These are phyloP conservation scores for Phasianus colchicus DNA, from an alignment of 2,113 vertebrate species.

Conservation along the genomic window DNA sequence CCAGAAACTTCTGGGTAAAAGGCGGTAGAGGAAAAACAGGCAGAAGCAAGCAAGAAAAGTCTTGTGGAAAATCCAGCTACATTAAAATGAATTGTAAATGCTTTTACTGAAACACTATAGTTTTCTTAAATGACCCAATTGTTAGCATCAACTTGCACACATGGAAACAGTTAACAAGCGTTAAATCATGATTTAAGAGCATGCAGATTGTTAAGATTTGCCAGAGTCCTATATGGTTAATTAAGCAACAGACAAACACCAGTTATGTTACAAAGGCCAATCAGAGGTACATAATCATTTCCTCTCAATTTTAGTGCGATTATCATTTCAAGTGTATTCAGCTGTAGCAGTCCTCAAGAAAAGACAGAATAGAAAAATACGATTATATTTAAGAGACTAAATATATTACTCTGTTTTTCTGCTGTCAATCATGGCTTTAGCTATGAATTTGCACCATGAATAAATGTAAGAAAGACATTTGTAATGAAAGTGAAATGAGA, in stretches of 20 bases:
- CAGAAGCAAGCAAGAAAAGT: conserved; percentile 54
- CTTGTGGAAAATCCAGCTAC: conserved; percentile 55
- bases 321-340: conserved; percentile 73
- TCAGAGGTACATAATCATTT: conserved; percentile 68
- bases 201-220: conserved; percentile 60
- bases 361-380: conserved; percentile 71
- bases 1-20: conserved; percentile 54
- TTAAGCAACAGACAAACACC: conserved; percentile 63
- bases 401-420: conserved; percentile 51
- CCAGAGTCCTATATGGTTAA: conserved; percentile 59
- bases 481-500: conserved; percentile 75
- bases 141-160: conserved; percentile 70
- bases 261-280: conserved; percentile 66
- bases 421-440: conserved; percentile 44
- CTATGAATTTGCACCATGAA: conserved; percentile 52
- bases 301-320: conserved; percentile 63
- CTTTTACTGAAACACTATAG: conserved; percentile 61
- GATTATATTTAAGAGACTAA: conserved; percentile 55
- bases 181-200: conserved; percentile 60
- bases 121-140: conserved; percentile 57
- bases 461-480: conserved; percentile 66
- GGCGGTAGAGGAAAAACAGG: conserved; percentile 47
- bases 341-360: conserved; percentile 74
- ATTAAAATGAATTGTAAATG: conserved; percentile 46
- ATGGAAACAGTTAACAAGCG: conserved; percentile 68